Conservation (phyloP, 2,888 invertebrate genomes). For the Zhuqinia jingwanae region DNA sequence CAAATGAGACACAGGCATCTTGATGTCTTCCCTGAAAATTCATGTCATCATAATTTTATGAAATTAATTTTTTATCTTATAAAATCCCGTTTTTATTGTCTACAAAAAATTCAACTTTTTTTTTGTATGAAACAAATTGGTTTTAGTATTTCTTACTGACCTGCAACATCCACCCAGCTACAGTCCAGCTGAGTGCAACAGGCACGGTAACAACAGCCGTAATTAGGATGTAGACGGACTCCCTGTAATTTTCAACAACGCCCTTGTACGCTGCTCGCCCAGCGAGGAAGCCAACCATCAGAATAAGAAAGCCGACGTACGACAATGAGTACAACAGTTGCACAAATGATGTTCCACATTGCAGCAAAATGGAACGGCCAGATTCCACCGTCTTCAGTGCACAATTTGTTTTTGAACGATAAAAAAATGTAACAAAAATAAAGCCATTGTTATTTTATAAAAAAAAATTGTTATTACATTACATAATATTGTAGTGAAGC, state of each 20-base stretch:
- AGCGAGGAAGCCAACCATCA: conserved; percentile 92
- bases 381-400: conserved; percentile 63
- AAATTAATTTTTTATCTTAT: too few species aligned
- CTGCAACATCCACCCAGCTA: conserved; percentile 85
- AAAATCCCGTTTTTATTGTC: conserved; percentile 18
- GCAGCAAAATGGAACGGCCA: conserved; percentile 67
- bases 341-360: conserved; percentile 74
- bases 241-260: conserved; percentile 95
- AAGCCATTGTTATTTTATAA: neutral
- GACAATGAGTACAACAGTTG: conserved; percentile 89
- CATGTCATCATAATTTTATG: conserved; percentile 78
- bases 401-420: too few species aligned
- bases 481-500: neutral
- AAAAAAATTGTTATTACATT: neutral
- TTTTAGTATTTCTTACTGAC: conserved; percentile 54
- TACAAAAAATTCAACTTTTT: too few species aligned
- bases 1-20: conserved; percentile 94
- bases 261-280: conserved; percentile 87
- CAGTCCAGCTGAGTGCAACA: conserved; percentile 92
- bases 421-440: too few species aligned
- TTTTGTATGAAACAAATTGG: neutral
- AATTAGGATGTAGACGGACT: conserved; percentile 95
- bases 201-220: conserved; percentile 93
- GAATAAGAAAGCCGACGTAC: conserved; percentile 91
- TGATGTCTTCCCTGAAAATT: conserved; percentile 89